Percentiles rank a stretch among this genome's conserved stretches.
Evolutionary conservation across 2,797 vertebrate species (phyloP).

Genomic region (Malacoraja senta): DNA sequence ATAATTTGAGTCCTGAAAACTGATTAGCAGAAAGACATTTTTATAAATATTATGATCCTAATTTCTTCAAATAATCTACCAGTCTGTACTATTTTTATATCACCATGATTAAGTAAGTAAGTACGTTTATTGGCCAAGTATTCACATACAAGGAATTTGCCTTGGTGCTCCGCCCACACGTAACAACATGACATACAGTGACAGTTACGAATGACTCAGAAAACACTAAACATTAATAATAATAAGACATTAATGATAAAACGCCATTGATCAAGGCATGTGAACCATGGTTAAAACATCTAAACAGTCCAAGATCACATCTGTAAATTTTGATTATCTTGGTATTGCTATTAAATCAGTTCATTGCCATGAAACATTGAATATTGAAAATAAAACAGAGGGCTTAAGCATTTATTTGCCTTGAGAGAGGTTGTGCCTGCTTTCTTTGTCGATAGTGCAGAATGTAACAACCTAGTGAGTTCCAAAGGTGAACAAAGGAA

Average conservation of each 20-base stretch:
- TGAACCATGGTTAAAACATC: not conserved
- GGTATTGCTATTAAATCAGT: not conserved
- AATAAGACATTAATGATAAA: too few species aligned
- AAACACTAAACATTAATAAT: too few species aligned
- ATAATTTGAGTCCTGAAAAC: not conserved
- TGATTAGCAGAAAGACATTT: not conserved
- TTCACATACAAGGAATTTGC: too few species aligned
- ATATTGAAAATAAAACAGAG: not conserved
- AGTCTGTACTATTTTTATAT: slow-evolving; percentile 3
- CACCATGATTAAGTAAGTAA: too few species aligned
- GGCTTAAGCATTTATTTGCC: not conserved
- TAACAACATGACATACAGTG: too few species aligned
- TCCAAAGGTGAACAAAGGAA: not conserved
- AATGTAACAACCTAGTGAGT: not conserved
- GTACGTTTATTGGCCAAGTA: too few species aligned
- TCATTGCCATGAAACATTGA: not conserved
- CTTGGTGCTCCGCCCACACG: too few species aligned
- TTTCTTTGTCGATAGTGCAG: slow-evolving; percentile 44
- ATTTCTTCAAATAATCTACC: not conserved
- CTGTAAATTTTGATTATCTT: not conserved
- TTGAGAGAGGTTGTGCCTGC: slow-evolving; percentile 48
- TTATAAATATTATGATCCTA: not conserved
- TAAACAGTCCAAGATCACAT: not conserved
- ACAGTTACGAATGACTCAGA: too few species aligned
- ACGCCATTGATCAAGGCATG: too few species aligned